Conservation (phyloP, 2,113 vertebrate genomes). For the Smithornis capensis region DNA sequence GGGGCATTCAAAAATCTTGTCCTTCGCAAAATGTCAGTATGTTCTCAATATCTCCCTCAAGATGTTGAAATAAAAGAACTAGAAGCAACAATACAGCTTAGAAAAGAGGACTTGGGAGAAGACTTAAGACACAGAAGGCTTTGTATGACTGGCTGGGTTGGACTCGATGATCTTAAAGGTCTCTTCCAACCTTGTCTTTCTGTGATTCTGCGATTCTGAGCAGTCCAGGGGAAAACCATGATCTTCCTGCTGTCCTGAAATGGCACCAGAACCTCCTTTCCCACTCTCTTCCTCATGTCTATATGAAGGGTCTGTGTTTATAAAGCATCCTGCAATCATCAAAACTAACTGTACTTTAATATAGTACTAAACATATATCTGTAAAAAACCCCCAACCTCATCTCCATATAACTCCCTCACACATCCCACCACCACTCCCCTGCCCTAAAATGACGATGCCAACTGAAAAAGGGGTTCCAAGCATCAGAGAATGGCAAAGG, state of each 20-base stretch:
- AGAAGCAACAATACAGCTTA: background rate
- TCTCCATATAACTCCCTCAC: background rate
- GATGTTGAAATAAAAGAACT: background rate
- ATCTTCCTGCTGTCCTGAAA: background rate
- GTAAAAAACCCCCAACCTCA: background rate
- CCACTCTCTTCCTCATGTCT: background rate
- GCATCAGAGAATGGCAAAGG: background rate
- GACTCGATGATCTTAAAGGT: too few relatives aligned
- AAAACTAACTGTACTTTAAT: background rate
- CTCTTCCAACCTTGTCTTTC: too few relatives aligned
- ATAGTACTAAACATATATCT: background rate
- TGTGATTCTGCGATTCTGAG: too few relatives aligned
- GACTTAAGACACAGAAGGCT: background rate
- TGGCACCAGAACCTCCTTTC: background rate
- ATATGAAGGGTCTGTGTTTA: background rate
- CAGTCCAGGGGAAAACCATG: background rate
- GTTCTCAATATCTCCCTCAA: background rate
- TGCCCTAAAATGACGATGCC: fast-evolving
- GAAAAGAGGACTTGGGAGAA: background rate
- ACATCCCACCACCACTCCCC: background rate
- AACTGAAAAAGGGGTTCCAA: background rate
- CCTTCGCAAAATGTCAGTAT: background rate
- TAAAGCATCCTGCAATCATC: background rate
- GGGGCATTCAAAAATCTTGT: background rate
- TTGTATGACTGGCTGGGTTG: background rate